These are phyloP conservation scores for Myxocyprinus asiaticus DNA, from an alignment of 2,113 vertebrate genomes.

Conservation along the genomic window DNA sequence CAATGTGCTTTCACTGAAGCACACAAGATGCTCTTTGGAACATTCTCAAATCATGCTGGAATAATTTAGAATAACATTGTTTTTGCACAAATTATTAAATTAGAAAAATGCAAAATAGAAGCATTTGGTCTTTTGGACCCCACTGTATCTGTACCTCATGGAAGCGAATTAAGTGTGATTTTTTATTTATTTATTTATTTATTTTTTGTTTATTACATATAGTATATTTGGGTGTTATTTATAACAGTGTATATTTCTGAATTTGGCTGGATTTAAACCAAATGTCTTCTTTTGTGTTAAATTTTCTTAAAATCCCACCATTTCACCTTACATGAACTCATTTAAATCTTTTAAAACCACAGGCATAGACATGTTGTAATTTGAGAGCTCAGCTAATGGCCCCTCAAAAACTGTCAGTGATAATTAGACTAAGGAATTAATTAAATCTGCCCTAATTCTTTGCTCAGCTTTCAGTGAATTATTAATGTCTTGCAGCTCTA, in stretches of 20 bases:
- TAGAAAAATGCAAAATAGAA: no score
- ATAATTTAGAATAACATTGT: no score
- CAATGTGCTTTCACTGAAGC: no score
- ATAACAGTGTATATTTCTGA: not conserved
- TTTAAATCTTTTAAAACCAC: slow-evolving; percentile 4
- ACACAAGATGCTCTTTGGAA: no score
- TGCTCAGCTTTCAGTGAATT: slow-evolving; percentile 11
- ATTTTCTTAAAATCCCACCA: not conserved
- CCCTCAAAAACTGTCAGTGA: not conserved
- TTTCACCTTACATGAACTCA: not conserved
- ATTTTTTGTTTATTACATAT: no score
- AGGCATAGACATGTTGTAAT: slow-evolving; percentile 21
- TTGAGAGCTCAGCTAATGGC: not conserved
- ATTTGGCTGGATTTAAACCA: no score
- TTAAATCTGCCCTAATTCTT: slow-evolving; percentile 12
- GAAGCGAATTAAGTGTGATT: no score
- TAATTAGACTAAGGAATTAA: slow-evolving; percentile 36
- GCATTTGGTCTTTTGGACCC: no score
- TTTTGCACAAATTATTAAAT: no score
- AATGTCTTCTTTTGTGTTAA: not conserved
- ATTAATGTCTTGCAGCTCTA: slow-evolving; percentile 80
- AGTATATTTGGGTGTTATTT: not conserved
- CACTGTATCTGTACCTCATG: no score
- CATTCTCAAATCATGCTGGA: no score
- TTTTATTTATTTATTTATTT: not conserved